These are phyloP conservation scores for Ochropleura leucogaster DNA, from an alignment of 2,888 invertebrate genomes.

Conservation along the genomic window DNA sequence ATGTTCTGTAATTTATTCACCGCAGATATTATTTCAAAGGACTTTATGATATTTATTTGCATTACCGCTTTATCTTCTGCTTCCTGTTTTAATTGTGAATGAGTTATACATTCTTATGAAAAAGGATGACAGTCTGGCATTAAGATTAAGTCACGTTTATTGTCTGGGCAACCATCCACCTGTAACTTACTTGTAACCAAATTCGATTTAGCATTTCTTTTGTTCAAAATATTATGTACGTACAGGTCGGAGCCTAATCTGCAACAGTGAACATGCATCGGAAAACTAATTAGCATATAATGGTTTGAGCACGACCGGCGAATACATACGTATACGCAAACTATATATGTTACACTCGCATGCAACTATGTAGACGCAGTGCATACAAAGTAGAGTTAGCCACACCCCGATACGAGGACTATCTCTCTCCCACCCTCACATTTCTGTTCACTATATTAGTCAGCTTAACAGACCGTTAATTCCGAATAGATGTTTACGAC, in stretches of 20 bases:
- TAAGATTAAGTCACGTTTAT: constrained; percentile 26
- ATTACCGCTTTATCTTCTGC: constrained; percentile 37
- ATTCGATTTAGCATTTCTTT: constrained; percentile 59
- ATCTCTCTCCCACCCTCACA: constrained; percentile 78
- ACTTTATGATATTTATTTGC: constrained; percentile 45
- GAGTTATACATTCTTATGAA: constrained; percentile 9
- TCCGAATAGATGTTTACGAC: constrained; percentile 71
- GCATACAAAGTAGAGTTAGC: constrained; percentile 86
- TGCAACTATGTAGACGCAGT: constrained; percentile 81
- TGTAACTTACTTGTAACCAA: constrained; percentile 39
- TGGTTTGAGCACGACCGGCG: constrained; percentile 77
- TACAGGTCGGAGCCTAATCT: constrained; percentile 67
- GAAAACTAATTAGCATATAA: constrained; percentile 84
- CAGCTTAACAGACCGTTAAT: constrained; percentile 72
- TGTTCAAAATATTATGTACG: constrained; percentile 64
- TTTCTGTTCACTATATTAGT: constrained; percentile 67
- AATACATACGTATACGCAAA: constrained; percentile 61
- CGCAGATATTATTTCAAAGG: constrained; percentile 26
- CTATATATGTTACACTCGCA: constrained; percentile 71
- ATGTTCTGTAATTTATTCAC: constrained; percentile 31
- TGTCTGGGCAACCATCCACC: constrained; percentile 9
- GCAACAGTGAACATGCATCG: constrained; percentile 73
- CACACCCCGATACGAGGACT: constrained; percentile 84
- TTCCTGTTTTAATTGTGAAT: constrained; percentile 42
- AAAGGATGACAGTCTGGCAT: constrained; percentile 12